Evolutionary conservation across 2,888 invertebrate species (phyloP), one percentile per base, ranked within the genome.

Genomic region (Malthinus seriepunctatus): DNA sequence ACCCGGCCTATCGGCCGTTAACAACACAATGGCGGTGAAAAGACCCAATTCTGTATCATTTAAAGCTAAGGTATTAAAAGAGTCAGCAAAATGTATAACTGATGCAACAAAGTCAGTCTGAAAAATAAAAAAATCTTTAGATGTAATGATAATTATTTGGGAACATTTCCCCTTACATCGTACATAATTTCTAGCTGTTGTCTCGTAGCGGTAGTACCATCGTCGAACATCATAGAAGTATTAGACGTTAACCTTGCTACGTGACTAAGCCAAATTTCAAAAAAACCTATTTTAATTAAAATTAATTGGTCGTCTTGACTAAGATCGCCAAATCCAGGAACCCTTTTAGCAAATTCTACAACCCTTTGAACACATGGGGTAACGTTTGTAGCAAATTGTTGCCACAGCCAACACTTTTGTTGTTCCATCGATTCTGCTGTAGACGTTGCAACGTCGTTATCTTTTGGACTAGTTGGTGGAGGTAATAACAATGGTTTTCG

Each of bases 241-340:
- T 88, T 85, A 35, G 87, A 87, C 38, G 92, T 90, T 80, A 94
- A 85, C 64, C 90, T 86, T 8, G 93, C 86, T 63, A 92, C 88
- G 72, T 95, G 89, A 46, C 92, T 88, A 66, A 97, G 83, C 96
- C 97, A 97, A 63, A 96, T 88, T 81, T 97, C 97, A 78, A 96
- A 95, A 83, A 98, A 98, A 62, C 97, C 96, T 75, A 89, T 87
- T 83, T 98, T 97, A 74, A 97, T 95, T 67, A 98, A 86, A 69
- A 97, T 95, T 69, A 98, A 85, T 80, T 98, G 97, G 81, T 97
- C 97, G 76, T 97, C 97, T 80, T 97, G 97, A 52, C 90, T 87
- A 69, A 97, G 86, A 67, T 89, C 88, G 74, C 88, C 86, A 82
- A 97, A 97, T 65, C 95, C 94, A 64, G 97, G 97, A 69, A 97